Evolutionary conservation across 2,888 invertebrate genomes (phyloP).

Genomic region (Anticlea derivata): DNA sequence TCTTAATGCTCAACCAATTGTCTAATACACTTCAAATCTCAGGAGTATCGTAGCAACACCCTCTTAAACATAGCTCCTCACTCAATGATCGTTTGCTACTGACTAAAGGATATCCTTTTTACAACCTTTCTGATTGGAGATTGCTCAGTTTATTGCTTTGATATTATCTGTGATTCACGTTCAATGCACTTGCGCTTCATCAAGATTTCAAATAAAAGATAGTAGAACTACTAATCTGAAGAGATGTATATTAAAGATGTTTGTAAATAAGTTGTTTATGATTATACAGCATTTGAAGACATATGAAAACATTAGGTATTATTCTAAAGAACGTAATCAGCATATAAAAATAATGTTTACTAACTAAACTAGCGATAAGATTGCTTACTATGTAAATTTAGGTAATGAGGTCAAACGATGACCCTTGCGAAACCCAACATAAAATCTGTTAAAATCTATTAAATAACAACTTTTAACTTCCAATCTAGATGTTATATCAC

Average conservation of each 20-base stretch:
- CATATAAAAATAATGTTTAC: too few species aligned
- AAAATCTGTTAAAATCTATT: neutral
- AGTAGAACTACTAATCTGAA: neutral
- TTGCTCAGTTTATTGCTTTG: constrained; percentile 56
- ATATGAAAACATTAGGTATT: too few species aligned
- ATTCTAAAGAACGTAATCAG: too few species aligned
- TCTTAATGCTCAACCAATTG: constrained; percentile 22
- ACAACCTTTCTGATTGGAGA: constrained; percentile 59
- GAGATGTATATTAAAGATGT: neutral
- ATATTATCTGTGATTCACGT: constrained; percentile 41
- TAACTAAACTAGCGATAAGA: neutral
- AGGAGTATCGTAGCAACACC: constrained; percentile 56
- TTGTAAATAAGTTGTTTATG: too few species aligned
- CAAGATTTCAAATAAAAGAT: constrained; percentile 5
- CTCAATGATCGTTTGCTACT: constrained; percentile 35
- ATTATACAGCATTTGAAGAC: too few species aligned
- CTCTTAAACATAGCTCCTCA: constrained; percentile 32
- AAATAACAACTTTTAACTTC: constrained; percentile 1
- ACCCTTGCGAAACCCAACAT: constrained; percentile 10
- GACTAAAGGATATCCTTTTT: constrained; percentile 64
- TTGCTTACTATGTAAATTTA: neutral
- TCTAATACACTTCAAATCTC: constrained; percentile 33
- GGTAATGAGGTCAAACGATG: constrained; percentile 5
- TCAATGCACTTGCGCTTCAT: constrained; percentile 33
- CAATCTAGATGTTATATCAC: constrained; percentile 29